A percentile compares a stretch with the other conserved stretches of the same genome.
phyloP scores from a whole-genome alignment of 2,113 vertebrate genomes.

The Anthoscopus minutus region DNA sequence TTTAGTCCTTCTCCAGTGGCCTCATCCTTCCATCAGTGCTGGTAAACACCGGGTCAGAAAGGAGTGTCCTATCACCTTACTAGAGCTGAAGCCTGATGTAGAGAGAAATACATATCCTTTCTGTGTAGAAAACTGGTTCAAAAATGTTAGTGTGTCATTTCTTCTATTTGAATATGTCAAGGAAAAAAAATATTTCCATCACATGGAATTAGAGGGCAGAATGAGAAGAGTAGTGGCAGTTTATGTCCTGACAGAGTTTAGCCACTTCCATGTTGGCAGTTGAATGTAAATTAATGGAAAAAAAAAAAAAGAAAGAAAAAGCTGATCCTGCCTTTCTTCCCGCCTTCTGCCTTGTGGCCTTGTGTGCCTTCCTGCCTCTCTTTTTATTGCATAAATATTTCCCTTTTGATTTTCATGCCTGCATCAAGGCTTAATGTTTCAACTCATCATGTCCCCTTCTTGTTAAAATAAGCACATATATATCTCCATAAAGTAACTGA shows the following conservation, averaged over 20 bases:
- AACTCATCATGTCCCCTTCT: not conserved
- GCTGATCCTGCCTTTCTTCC: not conserved
- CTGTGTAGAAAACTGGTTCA: not conserved
- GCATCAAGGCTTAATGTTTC: not conserved
- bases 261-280: not conserved
- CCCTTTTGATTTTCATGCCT: not conserved
- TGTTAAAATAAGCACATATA: not conserved
- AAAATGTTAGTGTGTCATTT: not conserved
- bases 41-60: not conserved
- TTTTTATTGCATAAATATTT: conserved; percentile 32
- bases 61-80: not conserved
- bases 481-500: not conserved
- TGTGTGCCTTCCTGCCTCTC: too few relatives aligned
- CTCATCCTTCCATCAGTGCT: not conserved
- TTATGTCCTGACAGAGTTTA: not conserved
- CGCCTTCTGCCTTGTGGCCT: not conserved
- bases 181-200: not conserved
- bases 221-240: not conserved
- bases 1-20: not conserved
- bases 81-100: not conserved
- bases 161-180: not conserved
- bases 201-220: not conserved
- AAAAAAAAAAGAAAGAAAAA: not conserved
- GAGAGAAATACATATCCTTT: not conserved
- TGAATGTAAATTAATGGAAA: not conserved